These are phyloP conservation scores for Habroteleia sp. DNA, from an alignment of 2,888 invertebrate genomes.

Conservation along the genomic window DNA sequence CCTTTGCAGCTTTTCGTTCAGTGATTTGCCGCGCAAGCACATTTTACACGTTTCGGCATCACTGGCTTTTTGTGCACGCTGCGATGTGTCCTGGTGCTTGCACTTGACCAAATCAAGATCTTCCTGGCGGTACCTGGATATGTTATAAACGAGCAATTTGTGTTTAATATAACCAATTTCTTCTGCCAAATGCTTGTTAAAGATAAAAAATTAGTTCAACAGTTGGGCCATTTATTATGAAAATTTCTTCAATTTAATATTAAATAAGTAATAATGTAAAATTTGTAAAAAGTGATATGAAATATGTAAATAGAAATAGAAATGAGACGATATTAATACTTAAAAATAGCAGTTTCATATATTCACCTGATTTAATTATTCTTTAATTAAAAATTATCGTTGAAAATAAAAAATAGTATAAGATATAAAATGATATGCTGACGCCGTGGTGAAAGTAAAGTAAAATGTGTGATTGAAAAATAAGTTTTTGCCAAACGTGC, in stretches of 20 bases:
- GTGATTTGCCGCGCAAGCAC: slow-evolving; percentile 64
- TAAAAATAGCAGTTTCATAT: too few species aligned
- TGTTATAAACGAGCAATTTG: slow-evolving; percentile 14
- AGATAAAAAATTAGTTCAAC: background rate
- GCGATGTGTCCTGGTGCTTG: slow-evolving; percentile 72
- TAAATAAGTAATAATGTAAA: too few species aligned
- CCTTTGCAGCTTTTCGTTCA: slow-evolving; percentile 70
- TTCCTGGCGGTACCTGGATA: slow-evolving; percentile 75
- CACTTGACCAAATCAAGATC: slow-evolving; percentile 75
- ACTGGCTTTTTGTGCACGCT: slow-evolving; percentile 46
- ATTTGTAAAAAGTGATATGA: too few species aligned
- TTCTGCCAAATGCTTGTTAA: background rate
- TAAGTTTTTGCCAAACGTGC: too few species aligned
- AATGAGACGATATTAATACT: too few species aligned
- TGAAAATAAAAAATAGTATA: background rate
- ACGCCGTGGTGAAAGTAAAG: background rate
- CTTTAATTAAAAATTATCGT: slow-evolving; percentile 2
- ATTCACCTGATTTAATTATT: too few species aligned
- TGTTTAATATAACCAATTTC: slow-evolving; percentile 2
- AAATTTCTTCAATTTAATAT: too few species aligned
- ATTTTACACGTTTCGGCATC: slow-evolving; percentile 61
- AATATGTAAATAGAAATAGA: too few species aligned
- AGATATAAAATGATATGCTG: background rate
- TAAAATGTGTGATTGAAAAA: too few species aligned
- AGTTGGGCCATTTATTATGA: background rate